Conservation (phyloP, 2,888 invertebrate species). For the Lottia scabra region DNA sequence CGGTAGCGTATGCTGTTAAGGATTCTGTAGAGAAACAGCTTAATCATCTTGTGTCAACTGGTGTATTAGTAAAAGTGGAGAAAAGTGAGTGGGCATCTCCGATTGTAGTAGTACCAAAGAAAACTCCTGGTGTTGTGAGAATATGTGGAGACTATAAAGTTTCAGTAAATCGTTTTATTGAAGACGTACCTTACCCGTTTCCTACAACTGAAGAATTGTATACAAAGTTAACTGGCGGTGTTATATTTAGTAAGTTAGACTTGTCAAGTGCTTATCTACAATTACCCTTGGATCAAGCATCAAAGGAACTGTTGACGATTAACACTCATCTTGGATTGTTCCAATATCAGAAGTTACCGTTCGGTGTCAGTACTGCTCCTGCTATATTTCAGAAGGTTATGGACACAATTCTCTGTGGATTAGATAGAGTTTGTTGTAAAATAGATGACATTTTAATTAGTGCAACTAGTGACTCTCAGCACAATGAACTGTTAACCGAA, state of each 20-base stretch:
- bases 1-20: too few species aligned
- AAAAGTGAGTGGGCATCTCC: background rate
- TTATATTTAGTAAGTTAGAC: background rate
- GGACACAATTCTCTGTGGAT: background rate
- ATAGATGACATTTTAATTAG: background rate
- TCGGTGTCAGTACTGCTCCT: background rate
- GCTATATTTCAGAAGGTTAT: background rate
- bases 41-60: background rate
- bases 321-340: background rate
- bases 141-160: background rate
- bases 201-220: background rate
- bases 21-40: background rate
- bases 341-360: background rate
- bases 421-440: background rate
- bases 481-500: background rate
- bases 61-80: background rate
- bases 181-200: background rate
- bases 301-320: background rate
- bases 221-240: background rate
- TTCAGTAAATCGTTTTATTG: background rate
- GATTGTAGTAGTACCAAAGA: background rate
- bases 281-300: background rate
- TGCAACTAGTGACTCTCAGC: background rate
- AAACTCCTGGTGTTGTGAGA: background rate
- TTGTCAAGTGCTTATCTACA: background rate